Evolutionary conservation across 30 jellyfish, hydroid and myxozoan species (phyloP).

Genomic region (Hydractinia echinata): DNA sequence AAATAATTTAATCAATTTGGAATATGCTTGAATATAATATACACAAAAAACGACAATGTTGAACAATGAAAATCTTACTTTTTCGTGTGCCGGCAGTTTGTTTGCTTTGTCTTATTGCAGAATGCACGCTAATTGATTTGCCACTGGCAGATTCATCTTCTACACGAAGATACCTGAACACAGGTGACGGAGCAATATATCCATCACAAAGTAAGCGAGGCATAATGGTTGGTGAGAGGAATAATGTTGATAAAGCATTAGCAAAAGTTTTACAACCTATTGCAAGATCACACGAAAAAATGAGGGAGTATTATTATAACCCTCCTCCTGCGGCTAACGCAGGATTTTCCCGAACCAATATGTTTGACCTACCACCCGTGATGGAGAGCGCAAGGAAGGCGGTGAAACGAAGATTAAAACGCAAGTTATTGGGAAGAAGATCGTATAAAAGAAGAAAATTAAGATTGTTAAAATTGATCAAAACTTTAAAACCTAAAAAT

Average conservation of each 20-base stretch:
- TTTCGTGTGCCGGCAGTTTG: no score
- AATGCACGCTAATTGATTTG: slow-evolving; percentile 6
- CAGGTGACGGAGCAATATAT: no score
- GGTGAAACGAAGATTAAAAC: neutral
- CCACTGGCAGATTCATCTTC: neutral
- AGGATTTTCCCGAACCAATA: neutral
- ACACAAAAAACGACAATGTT: no score
- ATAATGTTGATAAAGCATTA: neutral
- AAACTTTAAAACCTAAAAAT: neutral
- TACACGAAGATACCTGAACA: no score
- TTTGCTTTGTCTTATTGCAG: neutral
- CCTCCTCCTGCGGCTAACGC: neutral
- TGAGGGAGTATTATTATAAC: slow-evolving; percentile 3
- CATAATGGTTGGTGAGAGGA: neutral
- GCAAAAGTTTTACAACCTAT: neutral
- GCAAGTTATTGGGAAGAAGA: neutral
- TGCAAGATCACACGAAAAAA: neutral
- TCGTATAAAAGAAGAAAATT: neutral
- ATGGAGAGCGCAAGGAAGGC: slow-evolving; percentile 10
- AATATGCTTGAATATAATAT: no score
- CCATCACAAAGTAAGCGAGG: neutral
- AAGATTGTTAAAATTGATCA: neutral
- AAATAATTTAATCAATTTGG: no score
- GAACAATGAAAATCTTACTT: no score
- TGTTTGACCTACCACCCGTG: slow-evolving; percentile 6